Base-by-base conservation (phyloP, 2,888 invertebrate genomes). In the Smittia aterrima region DNA sequence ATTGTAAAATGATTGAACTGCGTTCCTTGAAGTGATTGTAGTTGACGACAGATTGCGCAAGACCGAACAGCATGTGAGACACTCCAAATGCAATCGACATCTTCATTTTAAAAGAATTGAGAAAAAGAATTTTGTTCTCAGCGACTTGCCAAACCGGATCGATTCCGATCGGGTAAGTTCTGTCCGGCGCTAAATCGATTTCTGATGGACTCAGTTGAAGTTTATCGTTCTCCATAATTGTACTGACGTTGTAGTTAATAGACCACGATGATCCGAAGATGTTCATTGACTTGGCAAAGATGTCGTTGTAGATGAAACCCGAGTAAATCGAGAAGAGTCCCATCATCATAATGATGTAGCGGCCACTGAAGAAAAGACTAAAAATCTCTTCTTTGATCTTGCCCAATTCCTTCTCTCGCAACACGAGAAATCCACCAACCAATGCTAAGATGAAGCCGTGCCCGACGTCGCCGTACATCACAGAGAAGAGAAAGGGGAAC, bases 91-190 rank as follows among this genome's bases (percentile, higher is more conserved):
- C 92, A 75, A 96, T 92, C 66, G 95, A 95, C 77, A 95, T 84
- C 80, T 93, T 92, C 95, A 95, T 96, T 85, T 96, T 96, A 85
- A 90, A 93, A 0, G 94, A 93, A 84, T 96, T 96, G 76, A 92
- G 84, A 84, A 94, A 95, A 76, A 92, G 90, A 78, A 96, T 93
- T 83, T 94, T 94, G 84, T 95, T 95, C 64, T 82, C 76, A 62
- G 90, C 77, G 78, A 86, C 82, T 81, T 89, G 87, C 91, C 92
- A 92, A 1, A 88, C 85, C 0, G 92, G 92, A 83, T 92, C 92
- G 75, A 92, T 78, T 1, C 92, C 92, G 77, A 92, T 81, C 1
- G 88, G 86, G 82, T 92, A 92, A 25, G 72, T 32, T 4, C 77
- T 75, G 24, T 83, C 82, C 0, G 40, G n/a, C 22, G 3, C 3